phyloP scores from a whole-genome alignment of 1,140 invertebrate species.

The Steinernema khuongi region DNA sequence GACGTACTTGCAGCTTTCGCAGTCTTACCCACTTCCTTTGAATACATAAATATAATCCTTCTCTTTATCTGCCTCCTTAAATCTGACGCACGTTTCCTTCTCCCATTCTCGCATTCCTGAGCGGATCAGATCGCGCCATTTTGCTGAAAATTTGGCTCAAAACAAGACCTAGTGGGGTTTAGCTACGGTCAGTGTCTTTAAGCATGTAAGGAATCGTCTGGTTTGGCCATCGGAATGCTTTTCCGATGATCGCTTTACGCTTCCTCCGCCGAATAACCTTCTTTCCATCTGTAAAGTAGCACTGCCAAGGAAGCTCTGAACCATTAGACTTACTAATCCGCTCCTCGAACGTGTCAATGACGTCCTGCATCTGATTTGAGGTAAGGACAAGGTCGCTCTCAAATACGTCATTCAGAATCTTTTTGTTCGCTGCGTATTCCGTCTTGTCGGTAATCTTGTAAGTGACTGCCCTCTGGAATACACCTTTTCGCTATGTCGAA shows the following conservation, averaged over 20 bases:
- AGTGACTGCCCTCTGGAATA: conserved; percentile 22
- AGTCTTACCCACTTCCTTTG: conserved; percentile 46
- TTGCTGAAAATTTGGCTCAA: conserved; percentile 32
- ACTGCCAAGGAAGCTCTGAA: background rate
- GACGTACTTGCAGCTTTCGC: conserved; percentile 7
- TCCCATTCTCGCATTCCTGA: conserved; percentile 53
- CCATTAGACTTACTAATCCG: conserved; percentile 11
- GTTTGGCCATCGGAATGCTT: conserved; percentile 50
- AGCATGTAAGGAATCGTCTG: conserved; percentile 52
- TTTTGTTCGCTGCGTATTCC: conserved; percentile 29
- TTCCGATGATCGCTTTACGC: conserved; percentile 54
- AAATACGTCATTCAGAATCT: conserved; percentile 32
- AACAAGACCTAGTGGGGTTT: background rate
- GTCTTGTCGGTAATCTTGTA: conserved; percentile 30
- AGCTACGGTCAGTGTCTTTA: conserved; percentile 47
- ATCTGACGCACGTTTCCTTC: conserved; percentile 53
- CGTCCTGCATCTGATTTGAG: conserved; percentile 26
- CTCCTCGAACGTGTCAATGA: conserved; percentile 25
- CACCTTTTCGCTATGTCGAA: conserved; percentile 12
- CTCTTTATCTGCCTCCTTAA: conserved; percentile 38
- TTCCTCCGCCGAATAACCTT: conserved; percentile 31
- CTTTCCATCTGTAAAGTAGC: conserved; percentile 35
- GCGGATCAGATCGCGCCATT: conserved; percentile 50
- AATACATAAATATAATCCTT: conserved; percentile 54
- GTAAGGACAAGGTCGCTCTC: conserved; percentile 36